Percentiles rank a stretch among this genome's conserved stretches.
Evolutionary conservation across 2,888 invertebrate species (phyloP).

Genomic region (Dryomyza anilis): DNA sequence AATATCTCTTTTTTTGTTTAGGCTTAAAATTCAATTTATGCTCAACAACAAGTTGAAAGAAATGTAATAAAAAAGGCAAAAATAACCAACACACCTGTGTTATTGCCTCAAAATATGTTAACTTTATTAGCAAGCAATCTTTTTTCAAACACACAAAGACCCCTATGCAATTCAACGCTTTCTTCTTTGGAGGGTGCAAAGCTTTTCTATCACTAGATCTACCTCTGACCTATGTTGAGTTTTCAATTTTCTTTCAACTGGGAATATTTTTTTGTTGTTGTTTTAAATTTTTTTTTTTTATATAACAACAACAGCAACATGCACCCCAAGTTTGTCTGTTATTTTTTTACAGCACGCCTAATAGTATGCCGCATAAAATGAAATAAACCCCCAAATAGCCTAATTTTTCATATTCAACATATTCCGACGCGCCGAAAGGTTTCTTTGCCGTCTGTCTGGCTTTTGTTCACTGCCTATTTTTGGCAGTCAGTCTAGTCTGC

Average conservation of each 20-base stretch:
- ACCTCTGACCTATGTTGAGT: not conserved
- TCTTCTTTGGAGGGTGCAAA: too few species aligned
- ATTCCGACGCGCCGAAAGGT: not conserved
- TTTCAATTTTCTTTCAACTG: not conserved
- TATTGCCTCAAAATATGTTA: conserved; percentile 3
- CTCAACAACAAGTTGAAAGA: too few species aligned
- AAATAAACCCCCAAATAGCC: conserved; percentile 3
- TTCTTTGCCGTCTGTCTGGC: not conserved
- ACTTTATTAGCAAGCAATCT: not conserved
- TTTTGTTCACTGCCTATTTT: not conserved
- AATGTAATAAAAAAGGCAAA: not conserved
- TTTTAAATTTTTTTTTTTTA: too few species aligned
- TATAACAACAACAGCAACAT: conserved; percentile 15
- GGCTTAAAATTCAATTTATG: too few species aligned
- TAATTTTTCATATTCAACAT: conserved; percentile 45
- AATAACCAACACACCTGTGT: not conserved
- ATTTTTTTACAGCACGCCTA: not conserved
- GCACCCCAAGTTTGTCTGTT: not conserved
- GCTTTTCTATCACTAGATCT: too few species aligned
- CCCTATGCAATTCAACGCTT: not conserved
- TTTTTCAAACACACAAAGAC: too few species aligned
- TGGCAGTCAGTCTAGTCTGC: not conserved
- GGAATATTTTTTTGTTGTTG: too few species aligned
- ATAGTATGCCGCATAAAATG: conserved; percentile 4
- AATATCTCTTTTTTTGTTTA: not conserved